Base-by-base conservation (phyloP, 2,113 vertebrate genomes). In the Arvicanthis niloticus region DNA sequence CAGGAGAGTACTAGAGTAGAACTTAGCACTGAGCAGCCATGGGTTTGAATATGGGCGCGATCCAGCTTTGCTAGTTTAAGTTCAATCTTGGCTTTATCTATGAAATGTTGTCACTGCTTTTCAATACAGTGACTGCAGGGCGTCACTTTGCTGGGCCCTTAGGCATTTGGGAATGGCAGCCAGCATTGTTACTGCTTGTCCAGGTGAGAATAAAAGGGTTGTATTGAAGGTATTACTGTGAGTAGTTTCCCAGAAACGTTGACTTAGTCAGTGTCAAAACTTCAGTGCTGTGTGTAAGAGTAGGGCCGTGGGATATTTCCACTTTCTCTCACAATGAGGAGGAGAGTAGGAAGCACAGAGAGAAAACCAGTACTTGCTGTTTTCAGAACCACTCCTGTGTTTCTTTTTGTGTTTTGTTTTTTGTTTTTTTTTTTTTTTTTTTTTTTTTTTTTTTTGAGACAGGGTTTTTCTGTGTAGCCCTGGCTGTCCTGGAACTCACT, bases 181-280 rank as follows among this genome's bases (percentile, higher is more conserved):
- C 70, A 51, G 26, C 65, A 13, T 70, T 85, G 60, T 73, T 81
- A 42, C 21, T 82, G 48, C 29, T 65, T 15, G 70, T 82, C 81
- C 16, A 56, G 76, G 29, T 92, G 16, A 73, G 3, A 7, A 73
- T 86, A 29, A 89, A 75, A 76, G 65, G 45, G 40, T 73, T 42
- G 0, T 60, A 58, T 48, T 77, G 45, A 88, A 62, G 89, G 51
- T 73, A 60, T 70, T 68, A 40, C 24, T 58, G 19, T 58, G 94
- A 93, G 10, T 34, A 45, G 81, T 95, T 96, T 91, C 48, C 53
- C 73, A 81, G 91, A 95, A 91, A 93, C 73, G 72, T 29, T 53
- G 67, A 91, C 37, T 80, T 34, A 29, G 42, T 29, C 56, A 42
- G 9, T 42, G 4, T 29, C 21, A 89, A 76, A n/a, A 60, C 56